Evolutionary conservation across 1,140 invertebrate species (phyloP).

Genomic region (Drosophila navojoa): DNA sequence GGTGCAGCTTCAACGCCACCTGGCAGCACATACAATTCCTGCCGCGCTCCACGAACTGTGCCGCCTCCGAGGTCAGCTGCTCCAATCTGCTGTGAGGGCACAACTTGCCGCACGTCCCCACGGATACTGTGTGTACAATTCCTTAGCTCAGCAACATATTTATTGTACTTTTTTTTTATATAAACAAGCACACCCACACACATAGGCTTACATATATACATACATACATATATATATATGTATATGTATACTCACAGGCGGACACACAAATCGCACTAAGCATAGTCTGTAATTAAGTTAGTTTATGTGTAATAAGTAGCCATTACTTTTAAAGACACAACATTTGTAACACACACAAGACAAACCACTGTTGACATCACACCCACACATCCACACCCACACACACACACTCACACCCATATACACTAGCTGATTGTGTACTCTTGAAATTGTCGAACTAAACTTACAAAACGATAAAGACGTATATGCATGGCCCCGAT

Average conservation of each 20-base stretch:
- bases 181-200: constrained; percentile 26
- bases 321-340: constrained; percentile 19
- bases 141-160: constrained; percentile 61
- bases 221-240: no score
- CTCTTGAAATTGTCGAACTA: constrained; percentile 19
- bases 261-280: constrained; percentile 32
- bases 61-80: constrained; percentile 63
- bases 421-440: neutral
- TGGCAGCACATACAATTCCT: constrained; percentile 83
- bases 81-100: constrained; percentile 72
- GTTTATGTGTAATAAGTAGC: constrained; percentile 26
- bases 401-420: constrained; percentile 18
- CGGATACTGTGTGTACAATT: constrained; percentile 45
- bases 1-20: constrained; percentile 76
- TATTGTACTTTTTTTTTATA: constrained; percentile 73
- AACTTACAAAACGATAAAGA: neutral
- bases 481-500: constrained; percentile 2
- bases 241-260: neutral
- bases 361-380: constrained; percentile 49
- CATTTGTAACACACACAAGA: constrained; percentile 20
- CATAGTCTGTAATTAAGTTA: constrained; percentile 40
- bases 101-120: constrained; percentile 28
- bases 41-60: constrained; percentile 72
- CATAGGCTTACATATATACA: neutral
- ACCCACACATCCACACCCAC: constrained; percentile 21